Base-by-base conservation (phyloP, 2,797 vertebrate genomes). In the Geotrypetes seraphini region DNA sequence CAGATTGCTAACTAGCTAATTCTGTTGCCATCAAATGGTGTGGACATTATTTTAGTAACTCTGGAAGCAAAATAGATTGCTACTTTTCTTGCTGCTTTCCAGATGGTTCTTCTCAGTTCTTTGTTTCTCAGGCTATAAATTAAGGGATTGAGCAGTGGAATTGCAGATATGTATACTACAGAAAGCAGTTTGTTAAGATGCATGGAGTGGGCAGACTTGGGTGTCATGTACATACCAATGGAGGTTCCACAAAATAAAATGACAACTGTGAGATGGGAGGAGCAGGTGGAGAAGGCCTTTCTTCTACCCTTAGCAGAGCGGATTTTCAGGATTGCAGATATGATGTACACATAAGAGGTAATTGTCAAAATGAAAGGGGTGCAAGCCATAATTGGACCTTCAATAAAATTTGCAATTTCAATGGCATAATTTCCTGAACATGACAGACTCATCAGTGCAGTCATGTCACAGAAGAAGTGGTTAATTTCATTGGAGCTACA, bases 51-150 rank as follows among this genome's bases (percentile, higher is more conserved):
- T n/a, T n/a, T n/a, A n/a, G n/a, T n/a, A n/a, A n/a, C n/a, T n/a
- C n/a, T n/a, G n/a, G n/a, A n/a, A n/a, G n/a, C n/a, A n/a, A n/a
- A n/a, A n/a, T n/a, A n/a, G n/a, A n/a, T n/a, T n/a, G n/a, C n/a
- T n/a, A n/a, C n/a, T n/a, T n/a, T n/a, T n/a, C n/a, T n/a, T n/a
- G n/a, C n/a, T n/a, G n/a, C n/a, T n/a, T n/a, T n/a, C n/a, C n/a
- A n/a, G 16, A 46, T 13, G 16, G 50, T 36, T 13, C 11, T 25
- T 16, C 24, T 31, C 3, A 53, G 27, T 16, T 47, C 50, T 27
- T 47, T 53, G 23, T 53, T 53, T 14, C 50, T 39, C 14, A 53
- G 43, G 11, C 50, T 53, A 15, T 53, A 53, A 10, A 53, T 42
- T 8, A 53, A 23, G 3, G 39, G 44, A 19, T 53, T 53, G 16